A percentile compares a stretch with the other conserved stretches of the same genome.
These are phyloP conservation scores for Zootoca vivipara DNA, from an alignment of 2,113 vertebrate species.

Conservation along the genomic window DNA sequence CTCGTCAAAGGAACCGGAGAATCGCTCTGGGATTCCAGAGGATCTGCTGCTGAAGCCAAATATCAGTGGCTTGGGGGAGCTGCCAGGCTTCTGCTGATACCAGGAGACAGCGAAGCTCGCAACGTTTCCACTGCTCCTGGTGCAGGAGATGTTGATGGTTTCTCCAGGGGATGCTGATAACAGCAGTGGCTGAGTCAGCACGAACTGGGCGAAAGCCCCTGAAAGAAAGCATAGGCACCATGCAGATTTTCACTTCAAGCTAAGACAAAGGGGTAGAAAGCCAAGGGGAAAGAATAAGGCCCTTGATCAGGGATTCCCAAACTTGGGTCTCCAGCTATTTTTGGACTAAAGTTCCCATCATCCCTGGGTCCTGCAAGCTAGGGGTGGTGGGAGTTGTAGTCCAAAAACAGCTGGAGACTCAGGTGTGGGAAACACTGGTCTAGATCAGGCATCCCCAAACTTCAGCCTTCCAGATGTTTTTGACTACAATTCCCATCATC, in stretches of 20 bases:
- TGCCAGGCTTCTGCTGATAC: slow-evolving; percentile 22
- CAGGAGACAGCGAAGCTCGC: not conserved
- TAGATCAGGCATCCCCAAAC: no score
- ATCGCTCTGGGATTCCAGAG: not conserved
- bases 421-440: no score
- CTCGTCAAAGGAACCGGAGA: not conserved
- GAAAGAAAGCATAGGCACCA: not conserved
- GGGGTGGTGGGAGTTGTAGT: no score
- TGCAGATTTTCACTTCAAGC: not conserved
- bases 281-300: not conserved
- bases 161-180: not conserved
- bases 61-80: fast-evolving
- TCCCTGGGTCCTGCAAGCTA: no score
- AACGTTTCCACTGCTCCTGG: not conserved
- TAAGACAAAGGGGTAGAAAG: no score
- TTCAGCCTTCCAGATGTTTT: no score
- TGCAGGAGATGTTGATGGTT: slow-evolving; percentile 3
- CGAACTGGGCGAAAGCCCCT: slow-evolving; percentile 5
- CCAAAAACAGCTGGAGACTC: no score
- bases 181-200: not conserved
- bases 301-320: no score
- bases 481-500: no score
- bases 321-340: no score
- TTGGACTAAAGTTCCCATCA: no score
- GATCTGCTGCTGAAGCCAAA: fast-evolving